Percentiles rank a stretch among this genome's conserved stretches.
Evolutionary conservation across 2,797 vertebrate genomes (phyloP).

Genomic region (Luscinia megarhynchos): DNA sequence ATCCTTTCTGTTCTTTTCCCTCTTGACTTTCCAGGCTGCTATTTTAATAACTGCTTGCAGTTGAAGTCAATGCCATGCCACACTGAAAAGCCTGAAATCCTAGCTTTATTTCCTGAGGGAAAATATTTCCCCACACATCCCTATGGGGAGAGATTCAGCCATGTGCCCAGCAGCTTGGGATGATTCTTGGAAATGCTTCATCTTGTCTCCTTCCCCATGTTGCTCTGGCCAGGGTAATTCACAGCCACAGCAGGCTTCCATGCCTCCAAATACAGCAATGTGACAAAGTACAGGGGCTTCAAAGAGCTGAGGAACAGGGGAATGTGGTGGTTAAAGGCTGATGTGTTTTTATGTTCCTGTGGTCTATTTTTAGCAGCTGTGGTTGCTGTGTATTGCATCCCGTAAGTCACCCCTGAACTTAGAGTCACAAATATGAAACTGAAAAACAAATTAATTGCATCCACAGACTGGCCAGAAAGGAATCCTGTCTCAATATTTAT

Average conservation of each 20-base stretch:
- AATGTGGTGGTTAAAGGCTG: neutral
- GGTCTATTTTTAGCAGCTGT: slow-evolving; percentile 21
- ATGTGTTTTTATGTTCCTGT: neutral
- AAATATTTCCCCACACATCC: neutral
- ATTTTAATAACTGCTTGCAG: slow-evolving; percentile 20
- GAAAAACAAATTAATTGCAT: slow-evolving; percentile 24
- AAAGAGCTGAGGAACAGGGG: neutral
- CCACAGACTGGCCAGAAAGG: neutral
- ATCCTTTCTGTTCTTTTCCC: slow-evolving; percentile 21
- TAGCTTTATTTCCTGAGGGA: neutral
- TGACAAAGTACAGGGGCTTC: neutral
- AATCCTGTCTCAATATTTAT: neutral
- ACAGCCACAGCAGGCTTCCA: neutral
- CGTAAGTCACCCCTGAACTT: slow-evolving; percentile 9
- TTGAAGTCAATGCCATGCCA: neutral
- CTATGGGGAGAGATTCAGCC: neutral
- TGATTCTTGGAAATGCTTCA: neutral
- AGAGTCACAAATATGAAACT: neutral
- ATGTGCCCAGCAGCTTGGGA: neutral
- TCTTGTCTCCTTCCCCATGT: neutral
- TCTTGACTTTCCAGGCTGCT: slow-evolving; percentile 1
- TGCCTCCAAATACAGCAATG: neutral
- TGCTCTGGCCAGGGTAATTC: neutral
- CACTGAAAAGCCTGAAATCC: slow-evolving; percentile 1
- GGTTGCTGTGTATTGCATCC: neutral